Conservation (phyloP, 2,113 vertebrate species). For the Nanorana parkeri region DNA sequence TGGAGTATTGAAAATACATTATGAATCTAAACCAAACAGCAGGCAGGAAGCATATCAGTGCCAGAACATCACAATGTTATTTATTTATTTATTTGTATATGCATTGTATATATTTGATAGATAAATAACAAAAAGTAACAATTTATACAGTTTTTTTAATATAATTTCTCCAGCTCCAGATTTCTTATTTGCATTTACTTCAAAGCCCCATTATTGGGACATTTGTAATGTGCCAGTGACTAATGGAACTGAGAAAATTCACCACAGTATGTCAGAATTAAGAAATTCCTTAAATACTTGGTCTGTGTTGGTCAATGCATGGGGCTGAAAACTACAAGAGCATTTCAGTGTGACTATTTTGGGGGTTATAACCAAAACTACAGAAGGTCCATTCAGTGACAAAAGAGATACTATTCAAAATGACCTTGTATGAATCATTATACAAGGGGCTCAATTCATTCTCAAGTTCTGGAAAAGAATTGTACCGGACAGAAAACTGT, state of each 20-base stretch:
- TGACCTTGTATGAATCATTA: slow-evolving; percentile 14
- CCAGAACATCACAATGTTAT: no score
- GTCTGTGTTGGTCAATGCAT: not conserved
- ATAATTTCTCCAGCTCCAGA: not conserved
- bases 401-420: slow-evolving; percentile 40
- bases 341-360: slow-evolving; percentile 5
- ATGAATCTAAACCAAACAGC: no score
- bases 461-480: not conserved
- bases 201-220: not conserved
- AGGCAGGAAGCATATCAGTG: no score
- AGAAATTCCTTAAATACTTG: slow-evolving; percentile 29
- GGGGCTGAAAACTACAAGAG: not conserved
- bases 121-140: no score
- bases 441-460: slow-evolving; percentile 21
- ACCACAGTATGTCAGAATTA: not conserved
- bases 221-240: not conserved
- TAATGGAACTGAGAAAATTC: not conserved
- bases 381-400: slow-evolving; percentile 18
- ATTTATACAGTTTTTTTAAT: not conserved
- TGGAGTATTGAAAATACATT: no score
- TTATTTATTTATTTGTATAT: no score
- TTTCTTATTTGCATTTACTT: not conserved
- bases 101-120: no score
- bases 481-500: slow-evolving; percentile 17
- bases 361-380: slow-evolving; percentile 16